Conservation (phyloP, 2,888 invertebrate species). For the Gerris lacustris region DNA sequence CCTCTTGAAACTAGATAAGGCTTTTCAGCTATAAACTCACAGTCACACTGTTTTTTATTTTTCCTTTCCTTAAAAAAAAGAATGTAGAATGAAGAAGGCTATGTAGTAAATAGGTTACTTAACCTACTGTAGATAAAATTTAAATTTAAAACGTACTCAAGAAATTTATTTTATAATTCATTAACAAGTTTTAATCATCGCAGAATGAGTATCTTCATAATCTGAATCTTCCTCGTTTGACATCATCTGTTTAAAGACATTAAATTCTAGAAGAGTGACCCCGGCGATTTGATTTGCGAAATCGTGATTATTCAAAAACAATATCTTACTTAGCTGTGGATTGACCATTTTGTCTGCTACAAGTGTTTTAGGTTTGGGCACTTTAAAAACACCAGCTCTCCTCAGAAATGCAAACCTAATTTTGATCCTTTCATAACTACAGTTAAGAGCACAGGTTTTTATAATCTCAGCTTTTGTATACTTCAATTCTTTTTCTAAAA, state of each 20-base stretch:
- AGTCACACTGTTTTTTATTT: too few relatives aligned
- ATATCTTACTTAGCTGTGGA: neutral
- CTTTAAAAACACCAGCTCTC: neutral
- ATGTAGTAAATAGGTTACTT: too few relatives aligned
- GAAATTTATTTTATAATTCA: too few relatives aligned
- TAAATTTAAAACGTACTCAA: too few relatives aligned
- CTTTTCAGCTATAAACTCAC: too few relatives aligned
- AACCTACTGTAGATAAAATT: too few relatives aligned
- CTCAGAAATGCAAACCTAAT: neutral
- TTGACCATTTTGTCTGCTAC: neutral
- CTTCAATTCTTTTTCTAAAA: neutral
- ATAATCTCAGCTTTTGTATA: slow-evolving; percentile 1
- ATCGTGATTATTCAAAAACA: neutral
- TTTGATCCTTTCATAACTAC: neutral
- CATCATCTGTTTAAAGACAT: neutral
- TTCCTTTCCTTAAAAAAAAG: too few relatives aligned
- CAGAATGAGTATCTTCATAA: too few relatives aligned
- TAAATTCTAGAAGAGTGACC: neutral
- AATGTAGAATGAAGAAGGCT: too few relatives aligned
- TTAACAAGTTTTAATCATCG: too few relatives aligned
- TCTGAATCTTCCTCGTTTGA: neutral
- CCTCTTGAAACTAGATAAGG: too few relatives aligned
- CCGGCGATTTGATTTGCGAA: neutral
- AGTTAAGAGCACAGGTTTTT: neutral
- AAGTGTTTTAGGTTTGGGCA: neutral